phyloP scores from a whole-genome alignment of 1,140 invertebrate genomes.

The Thaumatotibia leucotreta region DNA sequence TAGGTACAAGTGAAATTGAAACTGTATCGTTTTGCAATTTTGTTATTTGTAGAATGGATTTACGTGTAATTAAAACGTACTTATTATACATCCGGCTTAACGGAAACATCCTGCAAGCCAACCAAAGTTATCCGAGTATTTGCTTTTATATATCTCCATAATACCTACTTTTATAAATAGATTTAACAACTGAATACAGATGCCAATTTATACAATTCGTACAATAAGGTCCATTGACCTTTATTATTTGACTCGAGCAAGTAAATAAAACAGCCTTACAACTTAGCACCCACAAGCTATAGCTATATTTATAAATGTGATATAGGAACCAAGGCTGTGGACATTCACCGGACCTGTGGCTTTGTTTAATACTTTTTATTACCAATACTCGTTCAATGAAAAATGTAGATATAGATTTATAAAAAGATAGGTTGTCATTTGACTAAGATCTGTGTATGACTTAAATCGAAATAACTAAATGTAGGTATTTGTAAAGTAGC shows the following conservation, averaged over 20 bases:
- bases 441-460: no score
- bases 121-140: no score
- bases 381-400: not conserved
- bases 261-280: not conserved
- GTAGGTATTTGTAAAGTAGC: no score
- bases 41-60: no score
- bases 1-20: no score
- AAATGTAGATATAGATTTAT: not conserved
- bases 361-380: not conserved
- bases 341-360: conserved; percentile 2
- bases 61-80: no score
- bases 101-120: no score
- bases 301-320: not conserved
- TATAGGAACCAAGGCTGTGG: not conserved
- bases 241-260: not conserved
- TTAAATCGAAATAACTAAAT: no score
- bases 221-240: not conserved
- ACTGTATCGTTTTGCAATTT: no score
- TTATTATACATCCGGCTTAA: no score
- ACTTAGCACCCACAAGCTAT: not conserved
- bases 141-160: no score
- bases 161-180: no score
- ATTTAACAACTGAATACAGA: not conserved
- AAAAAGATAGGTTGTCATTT: not conserved
- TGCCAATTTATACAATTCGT: not conserved